Base-by-base conservation (phyloP, 2,888 invertebrate species). In the Thymelicus lineola region DNA sequence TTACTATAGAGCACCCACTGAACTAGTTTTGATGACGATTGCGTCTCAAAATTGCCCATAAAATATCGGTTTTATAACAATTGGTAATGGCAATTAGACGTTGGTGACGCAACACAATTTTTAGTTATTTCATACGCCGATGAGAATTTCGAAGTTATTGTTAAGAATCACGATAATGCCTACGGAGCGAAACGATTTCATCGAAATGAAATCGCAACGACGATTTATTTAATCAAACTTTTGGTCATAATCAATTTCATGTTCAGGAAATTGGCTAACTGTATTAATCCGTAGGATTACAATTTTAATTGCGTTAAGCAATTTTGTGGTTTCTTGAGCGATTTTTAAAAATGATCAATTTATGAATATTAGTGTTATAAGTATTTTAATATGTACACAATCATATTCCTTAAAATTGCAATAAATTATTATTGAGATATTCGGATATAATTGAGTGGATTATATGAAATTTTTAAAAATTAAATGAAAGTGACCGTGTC, bases 1-100 rank as follows among this genome's bases (percentile, higher is more conserved):
- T 35, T 36, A 45, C 17, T 45, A 45, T 20, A 10, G 35, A 55
- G 55, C 61, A 68, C 53, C 59, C 46, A 64, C 59, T 64, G 53
- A 59, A 45, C 64, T 64, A 70, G 70, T 53, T 70, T 20, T 28
- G 28, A 58, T 28, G 50, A n/a, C 53, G 65, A 60, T 70, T 65
- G 60, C 28, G 38, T 65, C 53, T 60, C 53, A 77, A 85, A 89
- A 88, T 85, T 80, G 80, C 76, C 77, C 82, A 83, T 85, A 86
- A 89, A 85, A 83, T 82, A 87, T 88, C 79, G 81, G 78, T 81
- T 87, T 86, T 84, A 86, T 85, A 87, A 87, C 85, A 88, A 89
- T 89, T 86, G 75, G 86, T 81, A 83, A 88, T 87, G 86, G 78
- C 86, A 90, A 91, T 90, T 91, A 90, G 75, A 78, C 3, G 79